A percentile compares a stretch with the other conserved stretches of the same genome.
Conservation (phyloP, 2,113 vertebrate genomes). For the Laticauda colubrina region DNA sequence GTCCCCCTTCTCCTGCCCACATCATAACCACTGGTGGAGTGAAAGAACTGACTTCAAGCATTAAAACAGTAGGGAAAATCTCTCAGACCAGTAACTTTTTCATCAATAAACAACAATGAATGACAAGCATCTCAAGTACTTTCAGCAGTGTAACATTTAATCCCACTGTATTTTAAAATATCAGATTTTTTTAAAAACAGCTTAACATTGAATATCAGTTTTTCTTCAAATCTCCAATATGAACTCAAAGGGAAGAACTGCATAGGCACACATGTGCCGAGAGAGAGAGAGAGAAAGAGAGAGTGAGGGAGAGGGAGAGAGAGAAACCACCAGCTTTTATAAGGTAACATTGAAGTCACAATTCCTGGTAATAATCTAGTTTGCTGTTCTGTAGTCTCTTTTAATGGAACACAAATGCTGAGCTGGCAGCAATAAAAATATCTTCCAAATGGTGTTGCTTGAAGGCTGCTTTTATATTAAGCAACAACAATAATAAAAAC, state of each 20-base stretch:
- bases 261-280: constrained; percentile 10
- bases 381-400: not conserved
- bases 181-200: not conserved
- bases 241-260: constrained; percentile 20
- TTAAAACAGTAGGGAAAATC: not conserved
- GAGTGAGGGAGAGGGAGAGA: not conserved
- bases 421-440: constrained; percentile 12
- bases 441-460: not conserved
- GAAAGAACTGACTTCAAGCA: not conserved
- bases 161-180: not conserved
- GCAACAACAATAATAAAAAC: not conserved
- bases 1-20: not conserved
- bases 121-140: not conserved
- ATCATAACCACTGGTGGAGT: not conserved
- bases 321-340: not conserved
- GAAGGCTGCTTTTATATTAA: constrained; percentile 24
- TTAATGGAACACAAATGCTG: constrained; percentile 12
- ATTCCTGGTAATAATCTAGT: not conserved
- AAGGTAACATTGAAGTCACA: constrained; percentile 8
- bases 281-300: not conserved
- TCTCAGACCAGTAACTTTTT: not conserved
- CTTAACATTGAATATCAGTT: not conserved
- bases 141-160: not conserved
- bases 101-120: not conserved
- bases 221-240: constrained; percentile 20